phyloP scores from a whole-genome alignment of 2,113 vertebrate species.

The Mormyrus lacerda region DNA sequence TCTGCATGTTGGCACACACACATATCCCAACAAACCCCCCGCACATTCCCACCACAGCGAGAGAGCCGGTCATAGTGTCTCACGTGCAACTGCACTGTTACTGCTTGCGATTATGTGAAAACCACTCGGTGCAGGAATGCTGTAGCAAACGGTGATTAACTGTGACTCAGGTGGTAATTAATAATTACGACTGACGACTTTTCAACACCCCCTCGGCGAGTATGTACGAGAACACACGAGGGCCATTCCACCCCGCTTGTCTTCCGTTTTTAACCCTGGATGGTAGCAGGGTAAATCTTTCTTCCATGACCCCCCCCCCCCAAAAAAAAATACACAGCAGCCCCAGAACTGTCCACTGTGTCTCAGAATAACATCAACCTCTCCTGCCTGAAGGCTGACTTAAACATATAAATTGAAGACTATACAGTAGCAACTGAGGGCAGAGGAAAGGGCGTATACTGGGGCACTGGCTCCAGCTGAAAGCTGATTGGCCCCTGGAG shows the following conservation, averaged over 20 bases:
- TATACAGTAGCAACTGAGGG: neutral
- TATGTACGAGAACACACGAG: neutral
- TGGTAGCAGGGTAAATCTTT: neutral
- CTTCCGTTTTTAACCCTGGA: neutral
- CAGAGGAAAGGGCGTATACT: neutral
- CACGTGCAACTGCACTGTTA: neutral
- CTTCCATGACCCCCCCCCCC: neutral
- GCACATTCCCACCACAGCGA: neutral
- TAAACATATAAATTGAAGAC: neutral
- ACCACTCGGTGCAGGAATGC: neutral
- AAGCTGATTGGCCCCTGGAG: neutral
- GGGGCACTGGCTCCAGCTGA: neutral
- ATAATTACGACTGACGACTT: neutral
- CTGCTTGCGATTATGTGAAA: constrained; percentile 4
- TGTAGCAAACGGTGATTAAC: neutral
- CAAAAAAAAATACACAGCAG: neutral
- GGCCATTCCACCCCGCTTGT: neutral
- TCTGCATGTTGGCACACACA: neutral
- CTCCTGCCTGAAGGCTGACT: neutral
- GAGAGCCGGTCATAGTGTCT: neutral
- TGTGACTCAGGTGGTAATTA: constrained; percentile 19
- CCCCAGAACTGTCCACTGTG: neutral
- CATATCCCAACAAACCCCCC: neutral
- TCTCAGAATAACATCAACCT: neutral
- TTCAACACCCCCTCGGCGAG: neutral